Percentiles rank a stretch among this genome's conserved stretches.
phyloP scores from a whole-genome alignment of 2,113 vertebrate genomes.

The Arothron firmamentum region DNA sequence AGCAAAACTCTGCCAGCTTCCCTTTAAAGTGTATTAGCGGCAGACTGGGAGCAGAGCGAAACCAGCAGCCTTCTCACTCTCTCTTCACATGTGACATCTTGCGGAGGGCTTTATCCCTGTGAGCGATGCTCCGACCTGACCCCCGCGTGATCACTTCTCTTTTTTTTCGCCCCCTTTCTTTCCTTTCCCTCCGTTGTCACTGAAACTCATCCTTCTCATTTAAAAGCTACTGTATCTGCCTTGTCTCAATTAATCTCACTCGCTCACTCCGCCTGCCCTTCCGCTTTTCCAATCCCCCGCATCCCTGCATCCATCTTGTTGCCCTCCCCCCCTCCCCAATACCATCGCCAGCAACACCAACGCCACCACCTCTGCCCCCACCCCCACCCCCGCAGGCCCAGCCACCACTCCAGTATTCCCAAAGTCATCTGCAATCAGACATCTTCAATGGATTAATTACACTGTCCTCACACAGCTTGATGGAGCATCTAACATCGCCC shows the following conservation, averaged over 20 bases:
- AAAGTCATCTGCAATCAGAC: slow-evolving; percentile 80
- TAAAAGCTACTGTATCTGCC: slow-evolving; percentile 68
- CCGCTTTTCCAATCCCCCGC: slow-evolving; percentile 48
- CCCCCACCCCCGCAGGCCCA: slow-evolving; percentile 26
- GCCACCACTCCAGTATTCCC: slow-evolving; percentile 62
- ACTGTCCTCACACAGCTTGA: slow-evolving; percentile 70
- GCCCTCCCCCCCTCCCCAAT: slow-evolving; percentile 26
- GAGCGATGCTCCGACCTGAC: slow-evolving; percentile 52
- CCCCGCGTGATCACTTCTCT: slow-evolving; percentile 51
- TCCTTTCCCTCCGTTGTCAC: slow-evolving; percentile 47
- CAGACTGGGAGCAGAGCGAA: slow-evolving; percentile 41
- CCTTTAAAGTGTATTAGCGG: slow-evolving; percentile 68
- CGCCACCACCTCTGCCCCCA: slow-evolving; percentile 48
- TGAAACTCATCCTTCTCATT: slow-evolving; percentile 69
- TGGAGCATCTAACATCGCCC: slow-evolving; percentile 69
- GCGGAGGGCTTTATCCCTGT: slow-evolving; percentile 49
- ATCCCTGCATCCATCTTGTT: slow-evolving; percentile 66
- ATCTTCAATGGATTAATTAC: slow-evolving; percentile 80
- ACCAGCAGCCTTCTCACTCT: slow-evolving; percentile 23
- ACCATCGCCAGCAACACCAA: no score
- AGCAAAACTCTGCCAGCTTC: slow-evolving; percentile 45
- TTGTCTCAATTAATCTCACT: slow-evolving; percentile 65
- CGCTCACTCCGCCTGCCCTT: slow-evolving; percentile 61
- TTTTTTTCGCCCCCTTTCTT: not conserved
- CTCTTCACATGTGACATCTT: slow-evolving; percentile 43